Base-by-base conservation (phyloP, 2,888 invertebrate species). In the Xestobium rufovillosum region DNA sequence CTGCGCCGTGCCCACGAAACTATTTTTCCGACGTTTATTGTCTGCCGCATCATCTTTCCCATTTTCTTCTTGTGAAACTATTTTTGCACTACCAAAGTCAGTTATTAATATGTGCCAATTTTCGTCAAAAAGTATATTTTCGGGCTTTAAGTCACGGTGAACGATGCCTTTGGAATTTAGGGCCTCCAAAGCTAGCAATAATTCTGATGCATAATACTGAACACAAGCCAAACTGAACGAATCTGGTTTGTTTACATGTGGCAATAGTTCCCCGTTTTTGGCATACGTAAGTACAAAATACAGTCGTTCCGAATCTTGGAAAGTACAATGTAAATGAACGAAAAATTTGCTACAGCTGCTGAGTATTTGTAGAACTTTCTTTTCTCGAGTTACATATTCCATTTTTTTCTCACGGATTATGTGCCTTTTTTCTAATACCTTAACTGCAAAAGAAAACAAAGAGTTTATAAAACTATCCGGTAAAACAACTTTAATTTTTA, bases 1-100 rank as follows among this genome's bases (percentile, higher is more conserved):
- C 63, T 97, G 96, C 2, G 98, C 96, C 8, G 97, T 98, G 32
- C 98, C 98, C 9, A 97, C 97, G 67, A 98, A 97, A 63, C 88
- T 89, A 55, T 82, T 83, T 52, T 76, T 76, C 41, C 87, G 72
- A 49, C 72, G 69, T 36, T 72, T 68, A 41, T 8, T 51, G 47
- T 16, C 19, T n/a, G 10, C 17, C 17, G 35, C 17, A 23, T 34
- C 17, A n/a, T 56, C 48, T 8, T 58, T 19, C 27, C 30, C 25
- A 26, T 38, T 34, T 30, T 45, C 44, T 12, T 34, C 39, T 8
- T n/a, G 6, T 13, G 66, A 67, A 13, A 90, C 66, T 47, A 92
- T 83, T 68, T 91, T 94, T 1, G 92, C 88, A 34, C 94, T 92
- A 31, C 98, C 98, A 67, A 98, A 98, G 68, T 98, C 98, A 27